Evolutionary conservation across 37 sponge, comb jelly and placozoan species (phyloP).

Genomic region (Oopsacas minuta): DNA sequence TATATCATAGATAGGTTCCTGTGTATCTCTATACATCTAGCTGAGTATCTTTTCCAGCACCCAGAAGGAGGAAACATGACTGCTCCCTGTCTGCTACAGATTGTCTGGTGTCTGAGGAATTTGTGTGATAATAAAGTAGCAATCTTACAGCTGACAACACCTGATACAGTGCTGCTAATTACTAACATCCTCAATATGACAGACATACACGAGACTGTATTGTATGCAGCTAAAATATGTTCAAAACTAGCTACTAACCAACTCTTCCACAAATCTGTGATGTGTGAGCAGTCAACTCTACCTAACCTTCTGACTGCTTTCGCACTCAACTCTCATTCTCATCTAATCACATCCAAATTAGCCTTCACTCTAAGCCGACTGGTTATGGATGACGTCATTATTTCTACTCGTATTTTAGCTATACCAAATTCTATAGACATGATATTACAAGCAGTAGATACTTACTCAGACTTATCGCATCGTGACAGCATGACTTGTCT

Average conservation of each 20-base stretch:
- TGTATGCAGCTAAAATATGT: constrained; percentile 12
- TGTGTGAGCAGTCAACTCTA: background rate
- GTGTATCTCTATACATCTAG: background rate
- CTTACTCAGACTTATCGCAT: background rate
- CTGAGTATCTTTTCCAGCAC: background rate
- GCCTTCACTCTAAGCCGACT: background rate
- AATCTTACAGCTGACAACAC: background rate
- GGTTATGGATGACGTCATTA: background rate
- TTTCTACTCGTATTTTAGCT: background rate
- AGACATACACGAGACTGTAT: background rate
- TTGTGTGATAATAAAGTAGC: background rate
- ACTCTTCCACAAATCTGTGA: background rate
- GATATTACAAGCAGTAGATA: background rate
- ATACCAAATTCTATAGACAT: background rate
- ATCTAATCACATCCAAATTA: background rate
- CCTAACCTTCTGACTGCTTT: background rate
- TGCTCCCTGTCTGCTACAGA: constrained; percentile 6
- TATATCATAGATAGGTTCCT: background rate
- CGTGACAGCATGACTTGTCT: background rate
- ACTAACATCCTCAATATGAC: background rate
- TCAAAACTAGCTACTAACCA: background rate
- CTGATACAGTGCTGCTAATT: background rate
- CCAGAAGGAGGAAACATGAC: background rate
- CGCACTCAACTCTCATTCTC: background rate
- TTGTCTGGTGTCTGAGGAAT: background rate